phyloP scores from a whole-genome alignment of 1,140 invertebrate genomes.

The Acromyrmex heyeri region DNA sequence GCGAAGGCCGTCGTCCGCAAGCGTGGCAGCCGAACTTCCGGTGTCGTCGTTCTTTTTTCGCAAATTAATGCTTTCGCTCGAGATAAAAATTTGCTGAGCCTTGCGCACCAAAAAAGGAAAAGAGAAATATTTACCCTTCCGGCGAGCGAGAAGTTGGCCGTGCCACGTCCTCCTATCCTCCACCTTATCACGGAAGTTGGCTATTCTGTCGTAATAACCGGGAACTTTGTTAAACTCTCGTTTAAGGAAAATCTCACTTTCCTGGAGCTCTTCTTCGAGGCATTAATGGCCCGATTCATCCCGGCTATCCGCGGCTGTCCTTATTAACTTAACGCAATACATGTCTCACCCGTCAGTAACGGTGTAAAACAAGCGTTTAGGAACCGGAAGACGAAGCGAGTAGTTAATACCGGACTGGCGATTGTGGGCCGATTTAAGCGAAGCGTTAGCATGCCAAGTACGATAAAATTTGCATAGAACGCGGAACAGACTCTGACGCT shows the following conservation, averaged over 20 bases:
- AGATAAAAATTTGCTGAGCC: constrained; percentile 73
- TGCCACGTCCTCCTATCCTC: constrained; percentile 45
- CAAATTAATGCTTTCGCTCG: constrained; percentile 66
- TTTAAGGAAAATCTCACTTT: constrained; percentile 71
- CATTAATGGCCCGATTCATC: constrained; percentile 69
- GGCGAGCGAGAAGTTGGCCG: constrained; percentile 51
- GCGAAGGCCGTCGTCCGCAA: constrained; percentile 22
- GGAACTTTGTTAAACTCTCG: constrained; percentile 77
- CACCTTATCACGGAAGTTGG: constrained; percentile 71
- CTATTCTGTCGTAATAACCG: constrained; percentile 73
- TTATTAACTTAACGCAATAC: constrained; percentile 54
- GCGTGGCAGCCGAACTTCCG: constrained; percentile 56
- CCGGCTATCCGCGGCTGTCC: constrained; percentile 32
- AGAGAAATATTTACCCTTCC: constrained; percentile 69
- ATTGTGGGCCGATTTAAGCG: constrained; percentile 45
- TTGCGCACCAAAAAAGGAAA: constrained; percentile 51
- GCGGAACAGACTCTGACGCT: constrained; percentile 27
- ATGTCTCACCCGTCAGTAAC: constrained; percentile 44
- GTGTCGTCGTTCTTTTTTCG: constrained; percentile 31
- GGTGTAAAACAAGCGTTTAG: constrained; percentile 38
- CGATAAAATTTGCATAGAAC: constrained; percentile 61
- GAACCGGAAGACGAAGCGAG: constrained; percentile 12
- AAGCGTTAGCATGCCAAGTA: constrained; percentile 54
- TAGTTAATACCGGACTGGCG: constrained; percentile 7
- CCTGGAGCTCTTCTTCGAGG: constrained; percentile 34